Percentiles rank a stretch among this genome's conserved stretches.
These are phyloP conservation scores for Rousettus madagascariensis DNA, from an alignment of 2,797 vertebrate species.

Conservation along the genomic window DNA sequence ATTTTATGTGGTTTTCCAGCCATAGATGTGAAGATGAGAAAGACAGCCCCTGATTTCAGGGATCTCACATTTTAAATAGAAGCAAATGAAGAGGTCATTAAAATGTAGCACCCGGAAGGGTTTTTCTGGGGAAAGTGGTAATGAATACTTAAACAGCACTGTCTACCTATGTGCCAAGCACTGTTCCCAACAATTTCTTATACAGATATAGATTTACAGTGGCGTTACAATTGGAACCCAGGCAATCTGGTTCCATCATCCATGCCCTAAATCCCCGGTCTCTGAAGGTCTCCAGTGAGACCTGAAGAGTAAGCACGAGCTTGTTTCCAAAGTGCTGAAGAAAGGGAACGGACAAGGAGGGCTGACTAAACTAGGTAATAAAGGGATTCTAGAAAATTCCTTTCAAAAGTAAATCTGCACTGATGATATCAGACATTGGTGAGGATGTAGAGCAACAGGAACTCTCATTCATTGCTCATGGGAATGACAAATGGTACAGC, in stretches of 20 bases:
- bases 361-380: neutral
- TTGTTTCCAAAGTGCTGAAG: neutral
- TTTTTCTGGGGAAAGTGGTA: neutral
- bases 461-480: neutral
- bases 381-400: neutral
- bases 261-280: neutral
- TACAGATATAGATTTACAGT: neutral
- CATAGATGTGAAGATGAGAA: neutral
- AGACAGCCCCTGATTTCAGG: neutral
- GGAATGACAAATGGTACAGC: neutral
- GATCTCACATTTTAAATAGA: neutral
- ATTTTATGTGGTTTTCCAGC: neutral
- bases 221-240: neutral
- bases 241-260: neutral
- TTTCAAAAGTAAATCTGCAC: neutral
- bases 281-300: neutral
- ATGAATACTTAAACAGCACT: neutral
- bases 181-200: neutral
- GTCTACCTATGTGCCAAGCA: no score
- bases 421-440: neutral
- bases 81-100: neutral
- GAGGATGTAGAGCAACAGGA: neutral
- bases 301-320: neutral
- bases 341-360: neutral
- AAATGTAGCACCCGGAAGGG: neutral